Percentiles rank a stretch among this genome's conserved stretches.
These are phyloP conservation scores for Oriolus oriolus DNA, from an alignment of 2,113 vertebrate genomes.

Conservation along the genomic window DNA sequence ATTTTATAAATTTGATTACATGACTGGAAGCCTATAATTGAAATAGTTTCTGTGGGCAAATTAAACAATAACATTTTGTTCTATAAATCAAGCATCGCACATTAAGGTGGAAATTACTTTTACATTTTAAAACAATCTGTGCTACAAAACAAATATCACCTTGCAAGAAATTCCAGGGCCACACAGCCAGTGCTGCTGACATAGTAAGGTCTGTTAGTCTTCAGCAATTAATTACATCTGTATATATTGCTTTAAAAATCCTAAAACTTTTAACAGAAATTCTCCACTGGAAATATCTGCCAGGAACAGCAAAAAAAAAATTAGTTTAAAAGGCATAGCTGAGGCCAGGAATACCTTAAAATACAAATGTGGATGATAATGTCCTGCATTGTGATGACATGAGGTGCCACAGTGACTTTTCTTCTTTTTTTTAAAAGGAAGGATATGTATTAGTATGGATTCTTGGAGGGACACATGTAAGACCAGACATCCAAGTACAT, in stretches of 20 bases:
- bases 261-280: not conserved
- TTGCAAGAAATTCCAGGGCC: not conserved
- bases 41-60: not conserved
- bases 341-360: not conserved
- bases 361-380: not conserved
- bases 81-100: not conserved
- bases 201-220: not conserved
- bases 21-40: not conserved
- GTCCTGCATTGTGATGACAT: not conserved
- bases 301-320: not conserved
- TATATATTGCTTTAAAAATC: not conserved
- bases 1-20: conserved; percentile 10
- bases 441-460: not conserved
- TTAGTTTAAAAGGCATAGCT: not conserved
- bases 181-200: not conserved
- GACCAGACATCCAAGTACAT: not conserved
- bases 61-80: not conserved
- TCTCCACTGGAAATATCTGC: not conserved
- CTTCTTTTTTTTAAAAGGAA: not conserved
- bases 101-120: not conserved
- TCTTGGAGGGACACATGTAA: not conserved
- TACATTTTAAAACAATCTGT: not conserved
- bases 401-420: not conserved
- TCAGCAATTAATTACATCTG: not conserved
- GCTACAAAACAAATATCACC: not conserved